Base-by-base conservation (phyloP, 2,888 invertebrate genomes). In the Phaonia tiefii region DNA sequence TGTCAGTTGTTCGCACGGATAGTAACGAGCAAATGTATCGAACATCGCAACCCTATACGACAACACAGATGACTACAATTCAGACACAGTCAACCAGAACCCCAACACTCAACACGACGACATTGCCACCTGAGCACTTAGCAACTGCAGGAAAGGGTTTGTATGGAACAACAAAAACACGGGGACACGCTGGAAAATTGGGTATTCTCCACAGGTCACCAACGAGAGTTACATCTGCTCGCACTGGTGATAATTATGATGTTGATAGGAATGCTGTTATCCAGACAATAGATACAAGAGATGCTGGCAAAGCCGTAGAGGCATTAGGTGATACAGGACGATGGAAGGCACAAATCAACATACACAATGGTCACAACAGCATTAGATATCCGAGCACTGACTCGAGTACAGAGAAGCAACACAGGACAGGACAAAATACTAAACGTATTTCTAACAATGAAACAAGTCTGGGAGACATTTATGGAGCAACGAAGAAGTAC, bases 191-290 rank as follows among this genome's bases (percentile, higher is more conserved):
- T n/a, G 37, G 60, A 37, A 15, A 69, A 39, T 44, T 63, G 39
- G 39, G 37, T 31, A 8, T 17, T 39, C 15, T 37, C 39, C 37
- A 60, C 60, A 60, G 60, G 60, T 60, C 49, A 63, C 13, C 44
- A 65, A 51, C 74, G 42, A 31, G 31, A 5, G 31, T 5, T 4
- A 60, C 77, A 72, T 17, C 54, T 39, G 39, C 54, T 54, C 39
- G 20, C 72, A 75, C 60, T 46, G 78, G 71, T 75, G 75, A 71
- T 78, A 78, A 72, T n/a, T 73, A 73, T 56, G 56, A 72, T 54
- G 54, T 56, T 67, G 22, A 44, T 69, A 39, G 44, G 44, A 46
- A 72, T 54, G 54, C 49, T 72, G 22, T 54, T 69, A 39, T 46
- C 49, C 63, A 54, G 70, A 26, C 70, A 70, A 51, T 37, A 51